phyloP scores from a whole-genome alignment of 2,113 vertebrate species.

The Balaenoptera acutorostrata region DNA sequence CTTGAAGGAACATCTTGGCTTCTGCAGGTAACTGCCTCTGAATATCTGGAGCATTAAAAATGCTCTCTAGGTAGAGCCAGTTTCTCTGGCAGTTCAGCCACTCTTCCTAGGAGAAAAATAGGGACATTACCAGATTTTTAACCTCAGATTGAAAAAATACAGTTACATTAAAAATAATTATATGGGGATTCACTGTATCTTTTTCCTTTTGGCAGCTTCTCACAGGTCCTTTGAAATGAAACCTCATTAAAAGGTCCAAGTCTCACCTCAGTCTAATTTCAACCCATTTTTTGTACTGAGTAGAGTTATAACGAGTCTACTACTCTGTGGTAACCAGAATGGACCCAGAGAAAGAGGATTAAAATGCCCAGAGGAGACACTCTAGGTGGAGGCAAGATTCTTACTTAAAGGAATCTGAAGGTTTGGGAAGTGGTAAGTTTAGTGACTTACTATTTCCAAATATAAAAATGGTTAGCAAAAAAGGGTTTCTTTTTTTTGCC shows the following conservation, averaged over 20 bases:
- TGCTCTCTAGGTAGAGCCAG: constrained; percentile 89
- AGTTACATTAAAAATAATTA: background rate
- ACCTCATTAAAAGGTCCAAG: background rate
- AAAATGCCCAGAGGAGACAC: background rate
- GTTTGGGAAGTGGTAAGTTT: background rate
- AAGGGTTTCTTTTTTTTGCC: background rate
- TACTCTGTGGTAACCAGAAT: background rate
- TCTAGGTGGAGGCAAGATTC: background rate
- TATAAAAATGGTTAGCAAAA: background rate
- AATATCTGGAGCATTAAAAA: constrained; percentile 88
- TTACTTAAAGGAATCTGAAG: background rate
- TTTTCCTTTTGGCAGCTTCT: background rate
- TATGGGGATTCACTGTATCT: background rate
- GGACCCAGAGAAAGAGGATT: background rate
- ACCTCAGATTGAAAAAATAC: background rate
- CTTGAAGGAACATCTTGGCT: constrained; percentile 89
- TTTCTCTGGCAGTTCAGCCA: constrained; percentile 88
- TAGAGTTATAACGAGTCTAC: background rate
- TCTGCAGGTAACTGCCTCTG: constrained; percentile 87
- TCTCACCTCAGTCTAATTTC: background rate
- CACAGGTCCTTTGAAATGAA: background rate
- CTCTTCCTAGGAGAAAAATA: constrained; percentile 81
- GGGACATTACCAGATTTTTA: background rate
- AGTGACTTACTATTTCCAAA: background rate
- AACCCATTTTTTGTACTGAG: background rate